These are phyloP conservation scores for Lota lota DNA, from an alignment of 2,113 vertebrate species.

Conservation along the genomic window DNA sequence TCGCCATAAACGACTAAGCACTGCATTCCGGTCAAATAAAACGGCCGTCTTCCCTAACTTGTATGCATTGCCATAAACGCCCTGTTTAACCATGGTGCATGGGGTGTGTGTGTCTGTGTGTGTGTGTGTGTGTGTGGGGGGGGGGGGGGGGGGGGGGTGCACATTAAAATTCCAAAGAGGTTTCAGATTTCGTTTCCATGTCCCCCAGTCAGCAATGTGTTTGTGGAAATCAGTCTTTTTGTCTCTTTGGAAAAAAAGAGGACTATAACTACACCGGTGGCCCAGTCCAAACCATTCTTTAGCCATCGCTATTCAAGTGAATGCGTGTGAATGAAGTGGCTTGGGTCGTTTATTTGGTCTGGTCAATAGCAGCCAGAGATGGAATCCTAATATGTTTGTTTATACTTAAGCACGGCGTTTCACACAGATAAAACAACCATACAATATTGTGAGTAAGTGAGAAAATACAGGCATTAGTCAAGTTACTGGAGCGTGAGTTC, in stretches of 20 bases:
- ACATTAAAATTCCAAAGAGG: constrained; percentile 86
- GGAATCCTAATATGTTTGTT: constrained; percentile 73
- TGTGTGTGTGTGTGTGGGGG: no score
- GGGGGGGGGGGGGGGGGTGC: constrained; percentile 68
- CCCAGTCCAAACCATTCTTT: constrained; percentile 84
- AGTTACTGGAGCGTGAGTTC: no score
- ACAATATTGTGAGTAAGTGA: no score
- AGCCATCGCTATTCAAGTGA: constrained; percentile 82
- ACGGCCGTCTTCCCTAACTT: no score
- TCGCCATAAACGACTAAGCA: no score
- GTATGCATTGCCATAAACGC: no score
- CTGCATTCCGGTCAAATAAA: no score
- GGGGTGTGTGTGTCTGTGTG: no score
- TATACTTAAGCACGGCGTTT: constrained; percentile 2
- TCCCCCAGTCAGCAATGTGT: constrained; percentile 87
- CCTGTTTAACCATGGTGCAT: no score
- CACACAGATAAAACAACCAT: background rate
- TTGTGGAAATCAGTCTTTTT: constrained; percentile 88
- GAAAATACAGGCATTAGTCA: no score
- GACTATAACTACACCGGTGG: constrained; percentile 87
- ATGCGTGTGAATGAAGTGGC: constrained; percentile 84
- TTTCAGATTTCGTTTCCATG: constrained; percentile 84
- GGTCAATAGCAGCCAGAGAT: constrained; percentile 87
- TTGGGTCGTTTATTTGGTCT: constrained; percentile 84
- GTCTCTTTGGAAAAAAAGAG: constrained; percentile 76